Percentiles rank a stretch among this genome's conserved stretches.
Evolutionary conservation across 2,888 invertebrate genomes (phyloP).

Genomic region (Tholera decimalis): DNA sequence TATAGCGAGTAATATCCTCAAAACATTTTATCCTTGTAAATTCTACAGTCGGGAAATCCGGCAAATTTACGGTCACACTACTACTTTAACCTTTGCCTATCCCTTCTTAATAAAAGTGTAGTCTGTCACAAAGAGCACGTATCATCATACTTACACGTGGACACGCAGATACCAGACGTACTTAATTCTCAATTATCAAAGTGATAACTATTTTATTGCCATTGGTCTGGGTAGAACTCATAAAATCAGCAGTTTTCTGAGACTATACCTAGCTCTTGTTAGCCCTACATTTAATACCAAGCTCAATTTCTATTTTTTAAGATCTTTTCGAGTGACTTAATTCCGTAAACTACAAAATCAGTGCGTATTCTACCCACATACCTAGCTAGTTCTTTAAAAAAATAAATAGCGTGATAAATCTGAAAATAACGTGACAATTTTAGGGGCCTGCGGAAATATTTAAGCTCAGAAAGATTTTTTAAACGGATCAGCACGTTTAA

Average conservation of each 20-base stretch:
- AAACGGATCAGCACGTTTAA: too few relatives aligned
- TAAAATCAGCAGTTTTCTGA: background rate
- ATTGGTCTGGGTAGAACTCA: background rate
- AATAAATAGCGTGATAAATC: too few relatives aligned
- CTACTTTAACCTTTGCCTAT: slow-evolving; percentile 36
- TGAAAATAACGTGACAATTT: too few relatives aligned
- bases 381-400: too few relatives aligned
- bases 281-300: background rate
- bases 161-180: background rate
- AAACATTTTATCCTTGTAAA: background rate
- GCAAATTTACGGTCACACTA: slow-evolving; percentile 26
- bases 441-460: too few relatives aligned
- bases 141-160: slow-evolving; percentile 24
- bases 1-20: background rate
- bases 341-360: too few relatives aligned
- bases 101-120: slow-evolving; percentile 12
- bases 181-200: slow-evolving; percentile 15
- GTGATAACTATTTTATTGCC: slow-evolving; percentile 20
- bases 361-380: too few relatives aligned
- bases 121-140: slow-evolving; percentile 1
- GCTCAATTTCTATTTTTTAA: too few relatives aligned
- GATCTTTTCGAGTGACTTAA: too few relatives aligned
- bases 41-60: slow-evolving; percentile 3
- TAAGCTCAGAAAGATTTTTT: too few relatives aligned
- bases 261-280: background rate